Base-by-base conservation (phyloP, 2,113 vertebrate species). In the Hyla sarda region DNA sequence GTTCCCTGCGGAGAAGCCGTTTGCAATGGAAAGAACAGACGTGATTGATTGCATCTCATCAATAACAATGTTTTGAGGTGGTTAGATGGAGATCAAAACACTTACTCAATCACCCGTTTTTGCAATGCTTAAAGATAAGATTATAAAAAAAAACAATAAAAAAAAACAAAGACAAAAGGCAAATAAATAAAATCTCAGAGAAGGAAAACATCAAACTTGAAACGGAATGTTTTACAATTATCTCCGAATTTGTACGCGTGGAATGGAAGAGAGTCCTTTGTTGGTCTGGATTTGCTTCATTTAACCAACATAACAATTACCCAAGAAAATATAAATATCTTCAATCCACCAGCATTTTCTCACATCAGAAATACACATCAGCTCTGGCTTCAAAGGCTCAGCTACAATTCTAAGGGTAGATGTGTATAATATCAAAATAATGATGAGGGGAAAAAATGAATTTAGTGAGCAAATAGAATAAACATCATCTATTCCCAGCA, bases 181-280 rank as follows among this genome's bases (percentile, higher is more conserved):
- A 90, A 90, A n/a, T 0, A 0, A 81, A 91, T 89, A 83, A 84
- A 87, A 88, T 82, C 84, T 91, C 88, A 17, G 71, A 60, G 23
- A 83, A 34, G 69, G 82, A 88, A 89, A 83, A 79, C 78, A 85
- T 60, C 21, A 87, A 87, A 82, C 72, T 79, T 79, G 77, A 73
- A 67, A 82, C 37, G 72, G 67, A 65, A 88, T 83, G 82, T 58
- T 60, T 87, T 73, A 91, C 88, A 88, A 88, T 88, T 87, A 72
- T 91, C 90, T 88, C 87, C 82, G 77, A 73, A 87, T 87, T 84
- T 91, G 89, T 78, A 89, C 85, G 89, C 74, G 37, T 62, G 30
- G 87, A 89, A 90, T 91, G 89, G 89, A 92, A 89, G 28, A 52
- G n/a, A 88, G 88, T 21, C 21, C 72, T 60, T 81, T 81, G 78